Percentiles rank a stretch among this genome's conserved stretches.
phyloP scores from a whole-genome alignment of 2,113 vertebrate genomes.

The Carassius carassius region DNA sequence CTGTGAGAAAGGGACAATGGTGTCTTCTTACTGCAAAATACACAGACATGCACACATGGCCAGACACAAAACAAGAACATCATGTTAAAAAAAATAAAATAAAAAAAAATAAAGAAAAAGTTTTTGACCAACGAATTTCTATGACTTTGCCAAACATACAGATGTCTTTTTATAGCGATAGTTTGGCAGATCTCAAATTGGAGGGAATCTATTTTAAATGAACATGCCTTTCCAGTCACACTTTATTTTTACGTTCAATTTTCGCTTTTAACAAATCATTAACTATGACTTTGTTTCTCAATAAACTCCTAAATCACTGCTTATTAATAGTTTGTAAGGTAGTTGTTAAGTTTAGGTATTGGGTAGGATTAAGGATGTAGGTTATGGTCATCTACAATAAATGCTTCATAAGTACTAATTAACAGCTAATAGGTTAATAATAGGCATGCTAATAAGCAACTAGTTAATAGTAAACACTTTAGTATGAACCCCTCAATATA shows the following conservation, averaged over 20 bases:
- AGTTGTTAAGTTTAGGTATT: no score
- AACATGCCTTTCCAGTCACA: not conserved
- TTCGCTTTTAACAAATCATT: no score
- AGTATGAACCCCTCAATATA: not conserved
- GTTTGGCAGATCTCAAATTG: not conserved
- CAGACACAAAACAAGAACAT: not conserved
- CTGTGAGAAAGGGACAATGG: constrained; percentile 44
- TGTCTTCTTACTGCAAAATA: constrained; percentile 40
- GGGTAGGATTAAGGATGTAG: no score
- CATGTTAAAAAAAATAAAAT: not conserved
- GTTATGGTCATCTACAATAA: no score
- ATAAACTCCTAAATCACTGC: no score
- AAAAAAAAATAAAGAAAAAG: not conserved
- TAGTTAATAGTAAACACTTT: no score
- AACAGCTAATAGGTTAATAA: no score
- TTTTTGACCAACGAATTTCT: not conserved
- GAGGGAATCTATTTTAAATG: not conserved
- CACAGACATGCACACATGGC: constrained; percentile 19
- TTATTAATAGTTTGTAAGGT: no score
- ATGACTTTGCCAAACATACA: not conserved
- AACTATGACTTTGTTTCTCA: no score
- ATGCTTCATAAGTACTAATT: no score
- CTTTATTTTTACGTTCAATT: no score
- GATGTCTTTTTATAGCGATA: not conserved
- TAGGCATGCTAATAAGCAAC: no score